These are phyloP conservation scores for Drosophila vallismaia DNA, from an alignment of 2,888 invertebrate genomes.

Conservation along the genomic window DNA sequence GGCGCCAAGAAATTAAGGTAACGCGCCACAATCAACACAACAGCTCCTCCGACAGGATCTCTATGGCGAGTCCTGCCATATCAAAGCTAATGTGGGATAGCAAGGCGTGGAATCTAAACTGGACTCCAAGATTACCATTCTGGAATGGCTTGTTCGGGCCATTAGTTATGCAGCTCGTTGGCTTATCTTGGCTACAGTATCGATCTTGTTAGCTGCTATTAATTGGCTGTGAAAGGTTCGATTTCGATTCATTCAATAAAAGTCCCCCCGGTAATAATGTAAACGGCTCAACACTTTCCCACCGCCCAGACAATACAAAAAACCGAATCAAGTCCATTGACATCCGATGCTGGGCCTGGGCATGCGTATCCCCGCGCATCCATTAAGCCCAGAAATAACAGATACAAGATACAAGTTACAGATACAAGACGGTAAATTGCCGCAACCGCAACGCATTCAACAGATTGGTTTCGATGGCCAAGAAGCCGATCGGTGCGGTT, in stretches of 20 bases:
- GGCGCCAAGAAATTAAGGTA: constrained; percentile 80
- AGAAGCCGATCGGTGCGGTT: constrained; percentile 2
- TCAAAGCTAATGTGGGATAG: neutral
- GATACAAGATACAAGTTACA: constrained; percentile 46
- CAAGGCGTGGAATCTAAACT: constrained; percentile 7
- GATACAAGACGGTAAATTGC: constrained; percentile 69
- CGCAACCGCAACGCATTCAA: constrained; percentile 71
- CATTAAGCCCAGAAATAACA: constrained; percentile 53
- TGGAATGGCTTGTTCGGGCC: constrained; percentile 44
- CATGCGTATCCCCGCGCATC: constrained; percentile 38
- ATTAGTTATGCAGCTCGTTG: constrained; percentile 68
- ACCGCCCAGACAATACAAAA: constrained; percentile 33
- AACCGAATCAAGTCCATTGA: constrained; percentile 63
- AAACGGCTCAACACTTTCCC: constrained; percentile 75
- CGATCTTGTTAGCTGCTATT: constrained; percentile 75
- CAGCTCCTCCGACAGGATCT: constrained; percentile 24
- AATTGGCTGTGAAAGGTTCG: constrained; percentile 74
- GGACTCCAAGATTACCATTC: neutral
- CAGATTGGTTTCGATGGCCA: constrained; percentile 31
- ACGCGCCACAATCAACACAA: constrained; percentile 77
- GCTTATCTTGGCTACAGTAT: constrained; percentile 59
- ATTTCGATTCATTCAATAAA: constrained; percentile 70
- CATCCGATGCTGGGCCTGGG: constrained; percentile 53
- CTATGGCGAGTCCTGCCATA: constrained; percentile 1
- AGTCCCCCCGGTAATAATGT: constrained; percentile 58